Evolutionary conservation across 2,797 vertebrate species (phyloP).

Genomic region (Tangara arthus): DNA sequence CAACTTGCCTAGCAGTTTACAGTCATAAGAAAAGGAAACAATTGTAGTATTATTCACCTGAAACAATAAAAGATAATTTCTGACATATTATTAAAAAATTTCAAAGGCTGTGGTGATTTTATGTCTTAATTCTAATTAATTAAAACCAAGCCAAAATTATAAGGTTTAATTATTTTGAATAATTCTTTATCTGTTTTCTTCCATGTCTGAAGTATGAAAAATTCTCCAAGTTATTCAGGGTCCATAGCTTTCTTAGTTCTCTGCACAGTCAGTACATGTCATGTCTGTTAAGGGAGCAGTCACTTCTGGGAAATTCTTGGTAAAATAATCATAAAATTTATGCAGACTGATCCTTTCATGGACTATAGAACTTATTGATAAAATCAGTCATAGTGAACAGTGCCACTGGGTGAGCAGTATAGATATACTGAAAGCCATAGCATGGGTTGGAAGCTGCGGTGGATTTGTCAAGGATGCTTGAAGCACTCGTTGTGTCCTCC

Average conservation of each 20-base stretch:
- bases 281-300: not conserved
- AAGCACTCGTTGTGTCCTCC: not conserved
- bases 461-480: not conserved
- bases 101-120: not conserved
- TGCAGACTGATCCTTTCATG: not conserved
- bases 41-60: slow-evolving; percentile 12
- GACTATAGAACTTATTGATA: not conserved
- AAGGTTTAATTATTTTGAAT: not conserved
- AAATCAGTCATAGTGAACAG: not conserved
- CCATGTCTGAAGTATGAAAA: not conserved
- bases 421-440: not conserved
- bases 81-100: not conserved
- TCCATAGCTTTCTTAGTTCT: not conserved
- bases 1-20: slow-evolving; percentile 13
- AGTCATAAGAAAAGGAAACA: not conserved
- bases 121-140: slow-evolving; percentile 27
- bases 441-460: not conserved
- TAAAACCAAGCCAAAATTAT: not conserved
- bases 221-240: not conserved
- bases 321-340: not conserved
- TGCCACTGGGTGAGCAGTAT: not conserved
- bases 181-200: not conserved
- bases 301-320: not conserved
- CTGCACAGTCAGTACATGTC: not conserved
- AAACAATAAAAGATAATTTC: slow-evolving; percentile 35